A percentile compares a stretch with the other conserved stretches of the same genome.
phyloP scores from a whole-genome alignment of 2,888 invertebrate genomes.

The Strigamia transsilvanica region DNA sequence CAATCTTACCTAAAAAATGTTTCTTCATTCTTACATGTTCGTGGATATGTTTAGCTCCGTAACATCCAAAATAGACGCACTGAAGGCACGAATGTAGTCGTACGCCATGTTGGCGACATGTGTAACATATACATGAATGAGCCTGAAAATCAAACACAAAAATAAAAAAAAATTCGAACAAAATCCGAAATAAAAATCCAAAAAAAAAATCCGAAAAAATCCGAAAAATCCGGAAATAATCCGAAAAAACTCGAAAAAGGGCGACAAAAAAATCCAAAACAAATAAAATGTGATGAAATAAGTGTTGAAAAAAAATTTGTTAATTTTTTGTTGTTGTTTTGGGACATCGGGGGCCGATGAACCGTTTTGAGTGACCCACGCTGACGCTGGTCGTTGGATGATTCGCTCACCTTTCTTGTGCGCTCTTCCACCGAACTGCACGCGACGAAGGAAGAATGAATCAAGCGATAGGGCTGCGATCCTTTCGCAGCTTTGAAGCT shows the following conservation, averaged over 20 bases:
- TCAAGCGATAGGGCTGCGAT: constrained; percentile 76
- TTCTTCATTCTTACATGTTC: constrained; percentile 83
- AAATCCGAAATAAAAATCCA: neutral
- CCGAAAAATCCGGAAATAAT: too few relatives aligned
- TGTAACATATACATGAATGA: constrained; percentile 80
- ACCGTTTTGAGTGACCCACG: neutral
- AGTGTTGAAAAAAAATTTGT: too few relatives aligned
- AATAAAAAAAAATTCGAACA: neutral
- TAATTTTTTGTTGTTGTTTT: too few relatives aligned
- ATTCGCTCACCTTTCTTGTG: constrained; percentile 76
- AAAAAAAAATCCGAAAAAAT: too few relatives aligned
- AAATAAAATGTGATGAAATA: too few relatives aligned
- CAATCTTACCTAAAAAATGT: constrained; percentile 75
- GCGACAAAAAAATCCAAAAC: too few relatives aligned
- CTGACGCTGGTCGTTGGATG: too few relatives aligned
- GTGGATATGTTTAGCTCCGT: constrained; percentile 77
- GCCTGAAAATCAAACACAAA: constrained; percentile 70
- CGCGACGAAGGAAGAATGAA: constrained; percentile 82
- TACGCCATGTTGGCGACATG: constrained; percentile 80
- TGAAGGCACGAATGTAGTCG: constrained; percentile 72
- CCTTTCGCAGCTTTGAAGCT: constrained; percentile 81
- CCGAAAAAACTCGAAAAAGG: too few relatives aligned
- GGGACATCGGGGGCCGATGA: neutral
- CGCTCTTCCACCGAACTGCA: constrained; percentile 81
- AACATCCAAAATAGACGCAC: constrained; percentile 94